Base-by-base conservation (phyloP, 2,888 invertebrate species). In the Melanostoma mellinum region DNA sequence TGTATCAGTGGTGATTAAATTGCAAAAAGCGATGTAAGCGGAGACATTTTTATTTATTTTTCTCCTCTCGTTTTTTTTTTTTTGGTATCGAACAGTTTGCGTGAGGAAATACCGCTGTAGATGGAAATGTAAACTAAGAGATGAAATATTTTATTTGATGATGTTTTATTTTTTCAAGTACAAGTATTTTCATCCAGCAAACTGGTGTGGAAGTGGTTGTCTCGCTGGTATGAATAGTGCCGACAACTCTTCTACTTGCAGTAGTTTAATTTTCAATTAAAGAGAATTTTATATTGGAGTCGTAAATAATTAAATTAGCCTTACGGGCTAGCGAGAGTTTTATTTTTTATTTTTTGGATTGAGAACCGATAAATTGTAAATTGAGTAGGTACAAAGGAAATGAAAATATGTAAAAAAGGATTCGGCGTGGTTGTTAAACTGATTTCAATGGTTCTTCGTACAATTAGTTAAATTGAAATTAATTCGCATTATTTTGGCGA, bases 221-320 rank as follows among this genome's bases (percentile, higher is more conserved):
- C 20, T 20, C 20, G 20, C 4, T 2, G 30, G 38, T 9, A 40
- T 6, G 8, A 42, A 6, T 5, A 5, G 38, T 71, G 38, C 46
- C 33, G 50, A 56, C 50, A 65, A 9, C 3, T 20, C 20, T 20
- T 20, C 55, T 33, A 38, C 38, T 53, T 42, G 44, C 50, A 48
- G 69, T 71, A 40, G 69, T 71, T 53, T 69, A 73, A 77, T 63
- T 65, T 74, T 69, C 73, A 84, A 84, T 84, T 84, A 77, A 69
- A 69, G 53, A 69, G 63, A 73, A 78, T 60, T 84, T 84, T 76
- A 74, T 69, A 78, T 74, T 68, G 42, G 78, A 78, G 65, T 78
- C 82, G 73, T 84, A 84, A 84, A 84, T 78, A 78, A 74, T 84
- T 84, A 78, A 84, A 84, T 78, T 84, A 78, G 82, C 69, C 61